Conservation (phyloP, 2,797 vertebrate species). For the Furcifer pardalis region DNA sequence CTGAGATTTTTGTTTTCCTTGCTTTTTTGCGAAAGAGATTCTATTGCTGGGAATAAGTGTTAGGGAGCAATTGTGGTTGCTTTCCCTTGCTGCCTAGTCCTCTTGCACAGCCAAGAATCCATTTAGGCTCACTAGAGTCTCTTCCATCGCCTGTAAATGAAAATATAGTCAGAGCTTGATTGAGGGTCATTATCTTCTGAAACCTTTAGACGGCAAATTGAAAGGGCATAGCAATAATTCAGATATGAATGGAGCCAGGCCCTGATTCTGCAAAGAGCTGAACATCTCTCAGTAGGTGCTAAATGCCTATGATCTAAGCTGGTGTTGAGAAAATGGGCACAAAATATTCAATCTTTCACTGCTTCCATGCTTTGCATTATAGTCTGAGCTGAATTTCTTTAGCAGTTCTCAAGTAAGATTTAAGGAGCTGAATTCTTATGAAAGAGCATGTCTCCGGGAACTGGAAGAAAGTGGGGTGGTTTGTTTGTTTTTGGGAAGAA, state of each 20-base stretch:
- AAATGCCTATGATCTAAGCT: not conserved
- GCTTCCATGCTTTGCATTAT: slow-evolving; percentile 4
- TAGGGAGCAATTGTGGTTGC: not conserved
- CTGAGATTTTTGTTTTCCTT: slow-evolving; percentile 4
- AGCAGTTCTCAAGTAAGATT: not conserved
- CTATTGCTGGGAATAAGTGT: not conserved
- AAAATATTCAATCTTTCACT: not conserved
- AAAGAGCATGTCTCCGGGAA: not conserved
- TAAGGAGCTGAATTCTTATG: not conserved
- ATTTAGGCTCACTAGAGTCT: slow-evolving; percentile 14
- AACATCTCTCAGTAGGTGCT: not conserved
- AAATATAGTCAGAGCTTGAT: slow-evolving; percentile 27
- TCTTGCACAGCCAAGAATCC: not conserved
- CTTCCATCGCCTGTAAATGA: slow-evolving; percentile 23
- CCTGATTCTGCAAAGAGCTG: not conserved
- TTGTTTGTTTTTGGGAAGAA: not conserved
- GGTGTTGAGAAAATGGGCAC: not conserved
- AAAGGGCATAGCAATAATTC: slow-evolving; percentile 38
- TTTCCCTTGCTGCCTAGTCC: not conserved
- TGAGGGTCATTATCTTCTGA: slow-evolving; percentile 8
- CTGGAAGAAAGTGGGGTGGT: not conserved
- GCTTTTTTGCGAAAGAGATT: not conserved
- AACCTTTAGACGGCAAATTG: slow-evolving; percentile 25
- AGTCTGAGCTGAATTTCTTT: slow-evolving; percentile 20
- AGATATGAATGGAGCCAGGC: not conserved